phyloP scores from a whole-genome alignment of 2,888 invertebrate species.

The Agrenia bidenticulata region DNA sequence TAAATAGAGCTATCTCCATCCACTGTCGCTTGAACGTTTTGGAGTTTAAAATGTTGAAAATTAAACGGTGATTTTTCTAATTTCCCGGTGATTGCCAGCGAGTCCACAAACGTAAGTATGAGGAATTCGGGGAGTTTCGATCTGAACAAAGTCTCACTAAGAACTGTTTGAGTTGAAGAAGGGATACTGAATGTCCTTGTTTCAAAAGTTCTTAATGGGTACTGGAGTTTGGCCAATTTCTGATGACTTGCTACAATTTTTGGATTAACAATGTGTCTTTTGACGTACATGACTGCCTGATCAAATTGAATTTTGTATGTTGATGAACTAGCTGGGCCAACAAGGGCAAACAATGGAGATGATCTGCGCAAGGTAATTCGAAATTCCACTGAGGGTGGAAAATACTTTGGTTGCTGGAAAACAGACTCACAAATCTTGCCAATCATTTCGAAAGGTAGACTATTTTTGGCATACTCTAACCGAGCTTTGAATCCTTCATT shows the following conservation, averaged over 20 bases:
- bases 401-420: neutral
- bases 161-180: neutral
- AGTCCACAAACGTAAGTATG: neutral
- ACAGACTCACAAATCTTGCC: neutral
- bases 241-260: neutral
- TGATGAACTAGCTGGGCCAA: neutral
- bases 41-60: neutral
- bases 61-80: neutral
- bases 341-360: neutral
- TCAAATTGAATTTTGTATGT: neutral
- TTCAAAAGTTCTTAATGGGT: neutral
- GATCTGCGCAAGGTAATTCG: neutral
- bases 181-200: neutral
- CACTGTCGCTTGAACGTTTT: neutral
- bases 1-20: constrained; percentile 7
- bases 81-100: neutral
- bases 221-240: neutral
- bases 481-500: neutral
- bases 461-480: neutral
- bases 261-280: neutral
- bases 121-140: neutral
- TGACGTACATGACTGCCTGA: neutral
- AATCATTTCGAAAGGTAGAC: neutral
- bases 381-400: neutral
- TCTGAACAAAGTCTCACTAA: too few relatives aligned